Conservation (phyloP, 2,113 vertebrate species). For the Entomyzon cyanotis region DNA sequence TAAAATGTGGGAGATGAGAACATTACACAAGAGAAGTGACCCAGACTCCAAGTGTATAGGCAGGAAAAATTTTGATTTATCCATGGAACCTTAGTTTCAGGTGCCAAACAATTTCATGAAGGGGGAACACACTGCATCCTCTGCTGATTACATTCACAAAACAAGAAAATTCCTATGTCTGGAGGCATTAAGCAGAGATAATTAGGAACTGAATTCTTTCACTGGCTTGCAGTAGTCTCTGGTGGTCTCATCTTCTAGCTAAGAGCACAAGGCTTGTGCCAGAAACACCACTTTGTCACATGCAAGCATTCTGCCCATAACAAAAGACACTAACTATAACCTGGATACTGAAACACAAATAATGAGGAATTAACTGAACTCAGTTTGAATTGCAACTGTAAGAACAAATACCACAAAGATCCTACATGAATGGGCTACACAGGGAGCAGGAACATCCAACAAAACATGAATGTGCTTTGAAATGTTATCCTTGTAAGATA, state of each 20-base stretch:
- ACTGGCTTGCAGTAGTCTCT: background rate
- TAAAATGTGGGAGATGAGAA: background rate
- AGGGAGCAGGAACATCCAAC: background rate
- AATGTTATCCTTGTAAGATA: background rate
- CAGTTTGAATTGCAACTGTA: background rate
- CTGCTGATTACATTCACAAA: background rate
- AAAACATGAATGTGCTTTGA: background rate
- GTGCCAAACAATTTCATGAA: slow-evolving; percentile 19
- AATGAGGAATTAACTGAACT: background rate
- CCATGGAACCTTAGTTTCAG: background rate
- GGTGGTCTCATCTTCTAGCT: background rate
- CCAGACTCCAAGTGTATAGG: background rate
- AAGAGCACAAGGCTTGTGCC: background rate
- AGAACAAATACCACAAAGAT: background rate
- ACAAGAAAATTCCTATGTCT: slow-evolving; percentile 22
- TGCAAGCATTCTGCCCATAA: background rate
- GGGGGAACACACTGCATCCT: background rate
- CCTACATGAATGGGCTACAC: background rate
- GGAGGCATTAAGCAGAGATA: background rate
- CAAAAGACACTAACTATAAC: background rate
- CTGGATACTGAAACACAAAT: background rate
- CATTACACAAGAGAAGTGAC: background rate
- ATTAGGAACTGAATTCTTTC: background rate
- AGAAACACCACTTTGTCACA: background rate
- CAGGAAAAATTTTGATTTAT: background rate